Percentiles rank a stretch among this genome's conserved stretches.
Evolutionary conservation across 1,140 invertebrate species (phyloP).

Genomic region (Atta cephalotes): DNA sequence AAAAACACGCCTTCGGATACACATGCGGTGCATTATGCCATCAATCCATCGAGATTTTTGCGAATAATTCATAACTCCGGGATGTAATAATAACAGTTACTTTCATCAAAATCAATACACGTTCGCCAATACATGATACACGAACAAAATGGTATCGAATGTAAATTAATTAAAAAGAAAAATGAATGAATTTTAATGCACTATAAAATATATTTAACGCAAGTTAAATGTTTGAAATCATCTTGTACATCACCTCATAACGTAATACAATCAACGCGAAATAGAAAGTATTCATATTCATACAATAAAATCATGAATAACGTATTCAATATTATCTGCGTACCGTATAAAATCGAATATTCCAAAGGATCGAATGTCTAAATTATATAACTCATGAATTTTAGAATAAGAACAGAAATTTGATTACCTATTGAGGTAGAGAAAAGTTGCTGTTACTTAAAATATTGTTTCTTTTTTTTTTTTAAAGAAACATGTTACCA

Average conservation of each 20-base stretch:
- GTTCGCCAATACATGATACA: background rate
- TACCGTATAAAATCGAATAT: slow-evolving; percentile 28
- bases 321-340: background rate
- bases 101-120: background rate
- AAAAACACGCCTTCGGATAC: background rate
- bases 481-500: background rate
- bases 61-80: background rate
- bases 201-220: slow-evolving; percentile 21
- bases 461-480: background rate
- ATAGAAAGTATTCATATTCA: slow-evolving; percentile 23
- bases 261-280: background rate
- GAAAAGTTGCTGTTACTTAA: background rate
- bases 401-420: background rate
- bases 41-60: background rate
- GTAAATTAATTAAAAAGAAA: slow-evolving; percentile 1
- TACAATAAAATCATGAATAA: slow-evolving; percentile 14
- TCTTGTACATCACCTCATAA: background rate
- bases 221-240: slow-evolving; percentile 35
- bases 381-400: background rate
- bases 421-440: background rate
- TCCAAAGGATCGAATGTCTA: background rate
- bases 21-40: background rate
- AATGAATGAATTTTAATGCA: background rate
- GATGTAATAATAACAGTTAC: slow-evolving; percentile 5
- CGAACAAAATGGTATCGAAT: slow-evolving; percentile 17